Percentiles rank a stretch among this genome's conserved stretches.
phyloP scores from a whole-genome alignment of 2,797 vertebrate genomes.

The Muscicapa striata region DNA sequence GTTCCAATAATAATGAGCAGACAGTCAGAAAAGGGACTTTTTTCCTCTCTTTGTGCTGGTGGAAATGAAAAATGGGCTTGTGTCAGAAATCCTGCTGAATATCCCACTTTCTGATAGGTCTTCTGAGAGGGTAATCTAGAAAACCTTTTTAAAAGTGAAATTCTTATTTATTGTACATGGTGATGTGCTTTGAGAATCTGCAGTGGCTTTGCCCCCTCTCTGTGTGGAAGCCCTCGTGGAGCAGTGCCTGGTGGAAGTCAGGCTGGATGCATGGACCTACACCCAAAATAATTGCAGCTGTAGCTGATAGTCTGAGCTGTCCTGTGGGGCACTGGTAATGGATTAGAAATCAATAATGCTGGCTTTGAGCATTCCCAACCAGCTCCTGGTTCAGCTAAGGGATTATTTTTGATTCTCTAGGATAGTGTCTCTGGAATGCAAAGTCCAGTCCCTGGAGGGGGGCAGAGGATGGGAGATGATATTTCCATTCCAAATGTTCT shows the following conservation, averaged over 20 bases:
- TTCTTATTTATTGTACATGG: not conserved
- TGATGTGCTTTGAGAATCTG: not conserved
- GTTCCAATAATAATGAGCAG: conserved; percentile 15
- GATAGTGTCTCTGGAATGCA: not conserved
- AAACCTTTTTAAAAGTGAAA: not conserved
- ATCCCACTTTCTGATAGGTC: not conserved
- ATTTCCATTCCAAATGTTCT: not conserved
- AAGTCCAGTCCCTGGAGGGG: not conserved
- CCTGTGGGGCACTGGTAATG: not conserved
- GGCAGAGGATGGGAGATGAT: not conserved
- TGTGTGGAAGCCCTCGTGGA: not conserved
- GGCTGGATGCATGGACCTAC: not conserved
- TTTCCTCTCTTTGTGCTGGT: not conserved
- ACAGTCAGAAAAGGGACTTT: not conserved
- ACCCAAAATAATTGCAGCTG: not conserved
- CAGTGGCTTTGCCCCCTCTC: not conserved
- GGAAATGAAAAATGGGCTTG: not conserved
- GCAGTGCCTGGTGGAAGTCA: not conserved
- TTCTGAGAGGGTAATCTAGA: not conserved
- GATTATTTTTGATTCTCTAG: not conserved
- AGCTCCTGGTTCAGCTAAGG: not conserved
- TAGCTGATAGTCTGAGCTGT: not conserved
- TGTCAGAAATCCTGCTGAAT: not conserved
- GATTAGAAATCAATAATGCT: not conserved
- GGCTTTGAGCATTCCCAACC: not conserved